Conservation (phyloP, 2,888 invertebrate species). For the Malthinus flaveolus region DNA sequence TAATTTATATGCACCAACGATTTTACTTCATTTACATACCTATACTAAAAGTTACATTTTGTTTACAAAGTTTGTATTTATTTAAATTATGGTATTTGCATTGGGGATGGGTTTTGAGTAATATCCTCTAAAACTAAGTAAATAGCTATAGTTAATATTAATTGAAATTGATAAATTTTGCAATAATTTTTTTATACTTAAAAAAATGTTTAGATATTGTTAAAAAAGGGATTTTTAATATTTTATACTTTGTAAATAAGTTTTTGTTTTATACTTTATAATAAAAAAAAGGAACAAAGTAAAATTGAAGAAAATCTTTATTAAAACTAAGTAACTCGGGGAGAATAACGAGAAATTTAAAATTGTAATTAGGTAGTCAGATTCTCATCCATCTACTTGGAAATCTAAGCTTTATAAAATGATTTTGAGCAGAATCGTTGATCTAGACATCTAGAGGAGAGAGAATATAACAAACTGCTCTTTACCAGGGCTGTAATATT, state of each 20-base stretch:
- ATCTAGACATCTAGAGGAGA: slow-evolving; percentile 15
- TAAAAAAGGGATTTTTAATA: background rate
- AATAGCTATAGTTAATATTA: background rate
- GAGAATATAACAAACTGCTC: no score
- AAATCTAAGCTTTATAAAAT: slow-evolving; percentile 40
- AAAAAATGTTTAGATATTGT: no score
- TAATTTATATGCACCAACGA: no score
- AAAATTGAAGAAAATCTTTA: slow-evolving; percentile 35
- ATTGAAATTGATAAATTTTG: background rate
- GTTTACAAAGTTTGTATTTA: no score
- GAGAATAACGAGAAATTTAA: slow-evolving; percentile 43
- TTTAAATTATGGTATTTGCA: no score
- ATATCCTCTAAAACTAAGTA: no score
- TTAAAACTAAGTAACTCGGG: slow-evolving; percentile 34
- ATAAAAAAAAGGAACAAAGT: slow-evolving; percentile 30
- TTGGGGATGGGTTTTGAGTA: no score
- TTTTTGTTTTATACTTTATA: slow-evolving; percentile 29
- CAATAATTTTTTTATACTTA: no score
- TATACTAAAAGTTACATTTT: no score
- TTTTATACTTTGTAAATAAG: background rate
- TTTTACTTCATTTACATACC: no score
- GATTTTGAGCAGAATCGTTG: slow-evolving; percentile 37
- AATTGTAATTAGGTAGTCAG: slow-evolving; percentile 47
- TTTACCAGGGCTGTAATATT: slow-evolving; percentile 45
- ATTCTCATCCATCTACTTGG: slow-evolving; percentile 28